Evolutionary conservation across 2,797 vertebrate genomes (phyloP).

Genomic region (Enteromius trimaculatus): DNA sequence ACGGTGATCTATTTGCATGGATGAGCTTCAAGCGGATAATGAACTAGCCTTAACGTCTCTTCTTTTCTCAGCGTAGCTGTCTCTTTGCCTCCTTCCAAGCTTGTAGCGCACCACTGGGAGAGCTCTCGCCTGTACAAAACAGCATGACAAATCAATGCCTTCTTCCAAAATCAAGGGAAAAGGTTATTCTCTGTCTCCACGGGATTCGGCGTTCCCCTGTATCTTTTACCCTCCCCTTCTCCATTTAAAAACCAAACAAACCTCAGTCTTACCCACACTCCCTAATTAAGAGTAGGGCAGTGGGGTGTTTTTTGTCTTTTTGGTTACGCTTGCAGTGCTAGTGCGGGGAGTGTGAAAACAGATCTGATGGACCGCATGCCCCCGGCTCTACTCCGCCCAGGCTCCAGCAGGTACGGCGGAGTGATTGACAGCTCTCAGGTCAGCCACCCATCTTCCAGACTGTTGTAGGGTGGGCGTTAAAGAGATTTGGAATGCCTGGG

Average conservation of each 20-base stretch:
- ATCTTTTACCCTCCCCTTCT: slow-evolving; percentile 73
- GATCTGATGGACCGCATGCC: slow-evolving; percentile 81
- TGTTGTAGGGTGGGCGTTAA: slow-evolving; percentile 81
- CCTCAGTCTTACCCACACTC: slow-evolving; percentile 68
- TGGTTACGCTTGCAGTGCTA: slow-evolving; percentile 77
- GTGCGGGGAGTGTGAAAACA: slow-evolving; percentile 81
- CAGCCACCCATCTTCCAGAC: slow-evolving; percentile 80
- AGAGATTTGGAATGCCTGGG: slow-evolving; percentile 82
- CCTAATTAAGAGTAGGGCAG: slow-evolving; percentile 79
- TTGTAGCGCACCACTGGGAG: slow-evolving; percentile 86
- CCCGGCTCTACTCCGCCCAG: slow-evolving; percentile 76
- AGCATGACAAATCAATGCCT: slow-evolving; percentile 94
- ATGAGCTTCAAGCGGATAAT: slow-evolving; percentile 93
- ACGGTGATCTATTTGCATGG: slow-evolving; percentile 94
- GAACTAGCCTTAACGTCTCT: slow-evolving; percentile 91
- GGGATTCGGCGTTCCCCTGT: slow-evolving; percentile 82
- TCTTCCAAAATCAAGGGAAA: slow-evolving; percentile 95
- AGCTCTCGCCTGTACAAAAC: slow-evolving; percentile 92
- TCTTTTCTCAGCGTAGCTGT: slow-evolving; percentile 31
- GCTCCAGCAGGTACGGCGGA: slow-evolving; percentile 79
- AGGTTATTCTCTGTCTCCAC: slow-evolving; percentile 90
- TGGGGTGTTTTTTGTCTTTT: slow-evolving; percentile 73
- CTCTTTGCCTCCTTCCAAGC: slow-evolving; percentile 68
- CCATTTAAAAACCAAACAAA: slow-evolving; percentile 77
- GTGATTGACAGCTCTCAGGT: slow-evolving; percentile 85